Evolutionary conservation across 2,113 vertebrate species (phyloP).

Genomic region (Mobula birostris): DNA sequence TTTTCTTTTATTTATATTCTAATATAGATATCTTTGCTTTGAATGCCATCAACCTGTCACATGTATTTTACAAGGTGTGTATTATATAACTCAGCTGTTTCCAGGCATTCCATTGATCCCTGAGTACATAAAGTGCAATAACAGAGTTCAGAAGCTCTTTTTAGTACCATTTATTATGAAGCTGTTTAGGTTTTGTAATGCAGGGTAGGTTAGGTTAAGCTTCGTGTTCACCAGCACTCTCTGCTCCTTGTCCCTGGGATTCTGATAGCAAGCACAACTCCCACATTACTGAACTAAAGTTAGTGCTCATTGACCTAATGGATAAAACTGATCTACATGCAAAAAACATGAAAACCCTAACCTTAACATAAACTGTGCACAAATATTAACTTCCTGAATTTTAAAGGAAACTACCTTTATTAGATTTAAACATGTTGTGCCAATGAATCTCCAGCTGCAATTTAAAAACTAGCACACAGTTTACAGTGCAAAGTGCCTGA

Average conservation of each 20-base stretch:
- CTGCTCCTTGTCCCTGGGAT: background rate
- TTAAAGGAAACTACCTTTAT: background rate
- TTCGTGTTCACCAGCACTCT: background rate
- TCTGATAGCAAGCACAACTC: background rate
- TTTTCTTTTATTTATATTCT: background rate
- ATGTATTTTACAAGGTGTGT: background rate
- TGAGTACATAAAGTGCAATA: background rate
- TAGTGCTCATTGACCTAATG: background rate
- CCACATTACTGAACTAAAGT: background rate
- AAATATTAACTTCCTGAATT: background rate
- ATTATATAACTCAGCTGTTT: background rate
- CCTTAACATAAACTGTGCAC: background rate
- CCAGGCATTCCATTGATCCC: constrained; percentile 19
- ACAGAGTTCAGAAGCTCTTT: background rate
- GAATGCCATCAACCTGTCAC: background rate
- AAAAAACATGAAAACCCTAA: background rate
- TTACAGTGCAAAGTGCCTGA: constrained; percentile 21
- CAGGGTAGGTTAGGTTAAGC: background rate
- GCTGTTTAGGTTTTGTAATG: background rate
- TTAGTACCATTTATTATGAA: constrained; percentile 26
- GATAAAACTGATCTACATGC: background rate
- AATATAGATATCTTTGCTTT: constrained; percentile 23
- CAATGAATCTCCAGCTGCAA: background rate
- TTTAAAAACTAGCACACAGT: background rate
- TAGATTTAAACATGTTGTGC: background rate